phyloP scores from a whole-genome alignment of 2,113 vertebrate species.

The Melanerpes formicivorus region DNA sequence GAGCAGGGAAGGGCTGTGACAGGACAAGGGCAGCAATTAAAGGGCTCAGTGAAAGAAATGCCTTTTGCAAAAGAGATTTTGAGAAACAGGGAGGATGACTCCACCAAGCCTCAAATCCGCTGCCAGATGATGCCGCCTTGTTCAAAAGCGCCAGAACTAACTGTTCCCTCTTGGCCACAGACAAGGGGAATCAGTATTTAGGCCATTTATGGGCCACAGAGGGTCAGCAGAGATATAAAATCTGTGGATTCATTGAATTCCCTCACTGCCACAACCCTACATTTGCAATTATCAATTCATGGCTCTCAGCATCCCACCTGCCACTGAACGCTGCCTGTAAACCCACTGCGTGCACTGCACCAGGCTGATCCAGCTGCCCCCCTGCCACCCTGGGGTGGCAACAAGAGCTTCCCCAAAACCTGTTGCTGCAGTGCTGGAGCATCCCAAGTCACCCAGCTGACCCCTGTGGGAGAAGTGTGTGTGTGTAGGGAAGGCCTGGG shows the following conservation, averaged over 20 bases:
- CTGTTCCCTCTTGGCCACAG: constrained; percentile 13
- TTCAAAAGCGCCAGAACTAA: constrained; percentile 18
- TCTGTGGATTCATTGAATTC: constrained; percentile 51
- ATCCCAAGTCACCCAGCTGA: fast-evolving
- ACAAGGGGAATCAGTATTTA: background rate
- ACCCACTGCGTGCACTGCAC: background rate
- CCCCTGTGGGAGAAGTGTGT: fast-evolving
- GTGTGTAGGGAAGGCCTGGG: background rate
- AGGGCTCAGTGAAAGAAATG: background rate
- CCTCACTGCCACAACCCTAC: constrained; percentile 1
- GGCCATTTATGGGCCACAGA: background rate
- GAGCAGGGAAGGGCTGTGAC: background rate
- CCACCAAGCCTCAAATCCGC: background rate
- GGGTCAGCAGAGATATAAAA: constrained; percentile 20
- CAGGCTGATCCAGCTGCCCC: background rate
- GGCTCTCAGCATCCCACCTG: background rate
- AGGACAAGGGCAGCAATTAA: background rate
- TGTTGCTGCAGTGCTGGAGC: fast-evolving
- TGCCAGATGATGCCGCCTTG: background rate
- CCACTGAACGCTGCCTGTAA: background rate
- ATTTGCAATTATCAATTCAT: constrained; percentile 15
- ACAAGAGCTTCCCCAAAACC: background rate
- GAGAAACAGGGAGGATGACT: constrained; percentile 1
- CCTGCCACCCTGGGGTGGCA: fast-evolving
- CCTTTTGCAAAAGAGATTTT: background rate